Evolutionary conservation across 1,140 invertebrate species (phyloP).

Genomic region (Drosophila pruinosa): DNA sequence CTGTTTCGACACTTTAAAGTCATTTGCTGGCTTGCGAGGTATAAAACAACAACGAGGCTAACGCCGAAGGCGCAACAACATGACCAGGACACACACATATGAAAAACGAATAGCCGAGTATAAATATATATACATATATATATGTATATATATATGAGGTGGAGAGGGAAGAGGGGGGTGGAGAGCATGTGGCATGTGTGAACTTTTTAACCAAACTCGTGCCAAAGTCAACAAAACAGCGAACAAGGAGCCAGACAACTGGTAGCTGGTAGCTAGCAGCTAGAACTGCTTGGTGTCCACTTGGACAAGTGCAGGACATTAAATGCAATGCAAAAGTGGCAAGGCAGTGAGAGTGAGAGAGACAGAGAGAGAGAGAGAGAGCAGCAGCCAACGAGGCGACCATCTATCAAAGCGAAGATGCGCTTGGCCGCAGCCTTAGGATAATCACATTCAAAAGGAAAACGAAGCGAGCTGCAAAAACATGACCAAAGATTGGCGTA

Average conservation of each 20-base stretch:
- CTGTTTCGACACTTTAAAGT: background rate
- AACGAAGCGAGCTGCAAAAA: slow-evolving; percentile 77
- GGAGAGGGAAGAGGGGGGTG: too few relatives aligned
- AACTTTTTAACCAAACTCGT: slow-evolving; percentile 80
- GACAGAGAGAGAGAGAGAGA: background rate
- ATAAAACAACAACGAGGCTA: slow-evolving; percentile 56
- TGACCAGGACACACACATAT: slow-evolving; percentile 45
- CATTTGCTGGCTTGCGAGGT: slow-evolving; percentile 7
- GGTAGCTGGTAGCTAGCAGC: slow-evolving; percentile 15
- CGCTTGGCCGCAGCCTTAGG: slow-evolving; percentile 70
- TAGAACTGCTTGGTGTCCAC: slow-evolving; percentile 17
- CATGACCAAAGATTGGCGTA: slow-evolving; percentile 55
- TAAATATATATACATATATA: slow-evolving; percentile 3
- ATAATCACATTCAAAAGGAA: slow-evolving; percentile 80
- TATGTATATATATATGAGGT: background rate
- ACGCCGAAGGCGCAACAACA: slow-evolving; percentile 73
- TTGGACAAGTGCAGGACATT: slow-evolving; percentile 71
- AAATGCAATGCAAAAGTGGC: slow-evolving; percentile 66
- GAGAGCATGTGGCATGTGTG: slow-evolving; percentile 70
- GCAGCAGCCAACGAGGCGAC: slow-evolving; percentile 31
- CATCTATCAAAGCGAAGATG: slow-evolving; percentile 74
- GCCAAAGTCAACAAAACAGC: slow-evolving; percentile 80
- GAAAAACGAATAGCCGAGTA: background rate
- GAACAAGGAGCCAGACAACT: slow-evolving; percentile 36
- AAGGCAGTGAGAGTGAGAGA: background rate